These are phyloP conservation scores for Drosophila eugracilis DNA, from an alignment of 1,140 invertebrate genomes.

Conservation along the genomic window DNA sequence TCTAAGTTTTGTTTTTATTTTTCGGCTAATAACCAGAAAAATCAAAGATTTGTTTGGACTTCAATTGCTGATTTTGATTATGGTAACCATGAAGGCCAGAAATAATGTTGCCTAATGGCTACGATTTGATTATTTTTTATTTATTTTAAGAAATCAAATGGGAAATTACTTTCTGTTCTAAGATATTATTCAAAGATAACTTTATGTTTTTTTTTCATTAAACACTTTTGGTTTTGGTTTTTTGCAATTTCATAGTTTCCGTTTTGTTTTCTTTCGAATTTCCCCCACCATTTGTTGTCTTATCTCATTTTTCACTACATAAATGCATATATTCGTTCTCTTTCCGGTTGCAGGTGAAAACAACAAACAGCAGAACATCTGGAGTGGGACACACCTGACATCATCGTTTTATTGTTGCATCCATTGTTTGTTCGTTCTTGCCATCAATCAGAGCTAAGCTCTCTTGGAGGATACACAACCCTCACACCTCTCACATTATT, in stretches of 20 bases:
- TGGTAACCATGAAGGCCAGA: slow-evolving; percentile 34
- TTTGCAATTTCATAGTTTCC: slow-evolving; percentile 7
- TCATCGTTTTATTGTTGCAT: slow-evolving; percentile 57
- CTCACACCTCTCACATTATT: background rate
- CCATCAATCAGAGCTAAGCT: slow-evolving; percentile 22
- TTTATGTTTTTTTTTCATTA: slow-evolving; percentile 4
- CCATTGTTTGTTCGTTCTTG: slow-evolving; percentile 49
- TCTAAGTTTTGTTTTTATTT: slow-evolving; percentile 6
- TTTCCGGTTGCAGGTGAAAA: slow-evolving; percentile 62
- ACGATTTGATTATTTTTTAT: slow-evolving; percentile 15
- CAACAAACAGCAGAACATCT: slow-evolving; percentile 11
- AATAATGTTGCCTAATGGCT: slow-evolving; percentile 17
- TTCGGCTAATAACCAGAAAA: slow-evolving; percentile 53
- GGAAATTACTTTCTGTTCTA: background rate
- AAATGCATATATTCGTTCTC: slow-evolving; percentile 55
- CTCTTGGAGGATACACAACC: slow-evolving; percentile 18
- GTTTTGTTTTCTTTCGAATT: slow-evolving; percentile 2
- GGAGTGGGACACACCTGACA: slow-evolving; percentile 14
- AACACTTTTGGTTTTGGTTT: slow-evolving; percentile 4
- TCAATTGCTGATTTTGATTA: slow-evolving; percentile 31
- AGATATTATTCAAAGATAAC: background rate
- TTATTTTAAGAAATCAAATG: slow-evolving; percentile 14
- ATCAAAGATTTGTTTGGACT: slow-evolving; percentile 45
- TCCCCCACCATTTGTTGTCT: slow-evolving; percentile 10
- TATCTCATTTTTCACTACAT: slow-evolving; percentile 52